Percentiles rank a stretch among this genome's conserved stretches.
phyloP scores from a whole-genome alignment of 2,888 invertebrate species.

The Cistogaster globosa region DNA sequence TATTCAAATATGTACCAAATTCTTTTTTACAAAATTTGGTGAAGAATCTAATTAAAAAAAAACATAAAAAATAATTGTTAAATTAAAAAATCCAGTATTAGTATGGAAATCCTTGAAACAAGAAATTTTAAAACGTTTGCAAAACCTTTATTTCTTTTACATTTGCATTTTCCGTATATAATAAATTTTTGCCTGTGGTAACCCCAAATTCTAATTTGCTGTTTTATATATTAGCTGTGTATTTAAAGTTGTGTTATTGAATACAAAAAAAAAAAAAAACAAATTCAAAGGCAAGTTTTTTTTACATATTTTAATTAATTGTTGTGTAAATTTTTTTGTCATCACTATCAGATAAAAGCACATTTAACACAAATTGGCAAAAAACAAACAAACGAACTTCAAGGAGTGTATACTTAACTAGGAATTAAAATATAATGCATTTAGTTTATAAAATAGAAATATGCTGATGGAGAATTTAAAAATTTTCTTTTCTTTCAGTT shows the following conservation, averaged over 20 bases:
- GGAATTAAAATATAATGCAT: neutral
- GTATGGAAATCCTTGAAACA: no score
- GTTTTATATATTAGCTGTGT: neutral
- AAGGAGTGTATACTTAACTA: constrained; percentile 10
- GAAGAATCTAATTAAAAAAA: no score
- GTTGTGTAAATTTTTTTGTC: constrained; percentile 45
- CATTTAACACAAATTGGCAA: constrained; percentile 26
- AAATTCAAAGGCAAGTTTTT: neutral
- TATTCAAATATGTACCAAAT: no score
- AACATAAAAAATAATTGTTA: no score
- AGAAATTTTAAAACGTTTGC: no score
- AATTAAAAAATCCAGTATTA: no score
- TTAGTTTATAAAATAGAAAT: neutral
- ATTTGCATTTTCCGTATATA: no score
- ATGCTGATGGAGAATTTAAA: no score
- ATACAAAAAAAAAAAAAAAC: constrained; percentile 2
- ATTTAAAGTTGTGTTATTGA: constrained; percentile 19
- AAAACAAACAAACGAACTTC: neutral
- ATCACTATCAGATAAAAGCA: constrained; percentile 48
- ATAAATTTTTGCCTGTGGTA: no score
- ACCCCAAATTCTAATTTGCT: constrained; percentile 16
- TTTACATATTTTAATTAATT: constrained; percentile 56
- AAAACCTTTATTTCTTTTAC: no score
- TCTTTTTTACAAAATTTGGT: no score
- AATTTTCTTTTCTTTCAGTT: no score